Conservation (phyloP, 2,797 vertebrate genomes). For the Enteromius treurensis region DNA sequence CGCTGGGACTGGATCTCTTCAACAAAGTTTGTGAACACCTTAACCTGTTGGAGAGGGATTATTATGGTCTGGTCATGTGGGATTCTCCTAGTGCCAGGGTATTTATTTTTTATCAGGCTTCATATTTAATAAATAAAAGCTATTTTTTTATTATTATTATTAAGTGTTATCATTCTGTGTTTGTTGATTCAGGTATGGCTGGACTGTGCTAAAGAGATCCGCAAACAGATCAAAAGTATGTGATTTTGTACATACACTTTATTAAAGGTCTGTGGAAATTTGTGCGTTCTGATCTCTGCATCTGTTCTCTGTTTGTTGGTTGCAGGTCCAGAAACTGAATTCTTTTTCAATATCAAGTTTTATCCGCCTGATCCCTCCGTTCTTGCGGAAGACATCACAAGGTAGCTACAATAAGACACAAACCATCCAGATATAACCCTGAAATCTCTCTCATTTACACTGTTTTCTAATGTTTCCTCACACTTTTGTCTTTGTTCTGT, state of each 20-base stretch:
- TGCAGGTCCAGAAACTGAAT: conserved; percentile 88
- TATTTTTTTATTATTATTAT: not conserved
- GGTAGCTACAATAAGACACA: conserved; percentile 71
- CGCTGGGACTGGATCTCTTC: conserved; percentile 91
- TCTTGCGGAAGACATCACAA: conserved; percentile 95
- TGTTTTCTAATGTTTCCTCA: not conserved
- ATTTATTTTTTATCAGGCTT: conserved; percentile 20
- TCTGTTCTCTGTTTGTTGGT: conserved; percentile 29
- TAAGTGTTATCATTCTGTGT: not conserved
- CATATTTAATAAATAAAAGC: not conserved
- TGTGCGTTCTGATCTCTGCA: not conserved
- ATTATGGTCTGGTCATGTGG: conserved; percentile 90
- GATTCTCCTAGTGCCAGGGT: conserved; percentile 87
- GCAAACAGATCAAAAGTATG: conserved; percentile 90
- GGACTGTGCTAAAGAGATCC: conserved; percentile 92
- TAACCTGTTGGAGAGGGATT: conserved; percentile 96
- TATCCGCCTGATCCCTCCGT: conserved; percentile 95
- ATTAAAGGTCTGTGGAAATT: not conserved
- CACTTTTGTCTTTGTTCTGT: not conserved
- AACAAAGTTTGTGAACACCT: conserved; percentile 92
- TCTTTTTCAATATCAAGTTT: conserved; percentile 94
- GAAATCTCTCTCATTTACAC: not conserved
- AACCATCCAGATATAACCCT: not conserved
- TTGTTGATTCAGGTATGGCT: conserved; percentile 86
- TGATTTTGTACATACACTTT: conserved; percentile 14